These are phyloP conservation scores for Caenorhabditis sp. DNA, from an alignment of 2,888 invertebrate species.

Conservation along the genomic window DNA sequence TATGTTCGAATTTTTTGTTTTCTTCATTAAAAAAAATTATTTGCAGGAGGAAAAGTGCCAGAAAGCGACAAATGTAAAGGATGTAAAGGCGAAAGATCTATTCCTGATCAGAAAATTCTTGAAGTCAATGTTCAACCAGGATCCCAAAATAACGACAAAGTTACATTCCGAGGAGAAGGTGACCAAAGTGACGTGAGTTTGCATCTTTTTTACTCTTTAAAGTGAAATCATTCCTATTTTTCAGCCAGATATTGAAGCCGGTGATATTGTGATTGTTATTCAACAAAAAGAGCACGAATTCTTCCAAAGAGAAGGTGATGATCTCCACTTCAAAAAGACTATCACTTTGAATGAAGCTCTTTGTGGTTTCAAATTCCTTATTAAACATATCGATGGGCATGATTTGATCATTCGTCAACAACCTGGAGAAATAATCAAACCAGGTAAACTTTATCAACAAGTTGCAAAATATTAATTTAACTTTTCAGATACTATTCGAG, in stretches of 20 bases:
- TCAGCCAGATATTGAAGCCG: constrained; percentile 84
- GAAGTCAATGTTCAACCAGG: constrained; percentile 87
- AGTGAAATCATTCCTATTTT: no score
- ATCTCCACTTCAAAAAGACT: constrained; percentile 74
- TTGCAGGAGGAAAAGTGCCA: constrained; percentile 67
- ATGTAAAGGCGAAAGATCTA: constrained; percentile 85
- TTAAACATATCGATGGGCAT: constrained; percentile 89
- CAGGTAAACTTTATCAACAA: constrained; percentile 76
- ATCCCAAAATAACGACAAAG: constrained; percentile 85
- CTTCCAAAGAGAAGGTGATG: constrained; percentile 82
- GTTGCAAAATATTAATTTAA: background rate
- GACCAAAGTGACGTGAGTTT: constrained; percentile 78
- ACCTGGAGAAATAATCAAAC: constrained; percentile 84
- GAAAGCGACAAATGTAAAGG: constrained; percentile 84
- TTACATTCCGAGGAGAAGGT: constrained; percentile 86
- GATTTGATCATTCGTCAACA: constrained; percentile 82
- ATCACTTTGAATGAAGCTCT: constrained; percentile 87
- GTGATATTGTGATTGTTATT: constrained; percentile 87
- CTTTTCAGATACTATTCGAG: constrained; percentile 77
- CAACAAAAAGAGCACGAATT: constrained; percentile 82
- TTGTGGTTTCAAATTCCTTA: constrained; percentile 85
- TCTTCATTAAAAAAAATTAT: background rate
- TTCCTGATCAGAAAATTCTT: constrained; percentile 83
- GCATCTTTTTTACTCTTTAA: no score
- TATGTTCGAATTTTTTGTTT: no score